Evolutionary conservation across 2,888 invertebrate genomes (phyloP).

Genomic region (Neocrepidodera transversa): DNA sequence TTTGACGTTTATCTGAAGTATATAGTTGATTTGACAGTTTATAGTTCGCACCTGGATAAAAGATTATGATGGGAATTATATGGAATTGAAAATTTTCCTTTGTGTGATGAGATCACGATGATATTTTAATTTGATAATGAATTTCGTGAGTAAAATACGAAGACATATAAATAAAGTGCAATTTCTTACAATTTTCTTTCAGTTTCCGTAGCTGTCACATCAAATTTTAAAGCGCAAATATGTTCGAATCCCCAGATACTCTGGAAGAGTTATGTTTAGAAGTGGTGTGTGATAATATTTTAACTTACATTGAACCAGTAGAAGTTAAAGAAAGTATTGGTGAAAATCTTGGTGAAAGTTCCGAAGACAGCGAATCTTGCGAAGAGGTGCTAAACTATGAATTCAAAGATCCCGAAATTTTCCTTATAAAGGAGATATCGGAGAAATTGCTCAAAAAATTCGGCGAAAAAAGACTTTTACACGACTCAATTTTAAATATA

Average conservation of each 20-base stretch:
- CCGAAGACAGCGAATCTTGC: slow-evolving; percentile 40
- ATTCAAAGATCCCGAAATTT: slow-evolving; percentile 65
- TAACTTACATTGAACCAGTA: slow-evolving; percentile 55
- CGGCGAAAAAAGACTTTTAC: slow-evolving; percentile 66
- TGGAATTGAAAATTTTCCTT: neutral
- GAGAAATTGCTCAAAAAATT: slow-evolving; percentile 65
- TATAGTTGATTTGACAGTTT: neutral
- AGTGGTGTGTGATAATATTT: slow-evolving; percentile 69
- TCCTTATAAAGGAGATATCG: slow-evolving; percentile 66
- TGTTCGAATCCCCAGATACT: slow-evolving; percentile 70
- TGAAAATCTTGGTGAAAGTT: slow-evolving; percentile 39
- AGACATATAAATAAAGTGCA: neutral
- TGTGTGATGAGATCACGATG: neutral
- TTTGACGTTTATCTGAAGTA: neutral
- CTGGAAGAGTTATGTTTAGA: slow-evolving; percentile 71
- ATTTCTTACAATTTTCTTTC: neutral
- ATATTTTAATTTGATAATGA: neutral
- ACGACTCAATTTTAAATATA: slow-evolving; percentile 67
- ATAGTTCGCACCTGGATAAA: neutral
- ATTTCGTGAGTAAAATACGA: neutral
- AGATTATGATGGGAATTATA: neutral
- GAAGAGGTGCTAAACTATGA: slow-evolving; percentile 48
- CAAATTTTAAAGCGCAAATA: slow-evolving; percentile 48
- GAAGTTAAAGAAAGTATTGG: slow-evolving; percentile 46
- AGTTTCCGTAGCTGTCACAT: neutral